Evolutionary conservation across 2,797 vertebrate species (phyloP), one percentile per base, ranked within the genome.

Genomic region (Pristis pectinata): DNA sequence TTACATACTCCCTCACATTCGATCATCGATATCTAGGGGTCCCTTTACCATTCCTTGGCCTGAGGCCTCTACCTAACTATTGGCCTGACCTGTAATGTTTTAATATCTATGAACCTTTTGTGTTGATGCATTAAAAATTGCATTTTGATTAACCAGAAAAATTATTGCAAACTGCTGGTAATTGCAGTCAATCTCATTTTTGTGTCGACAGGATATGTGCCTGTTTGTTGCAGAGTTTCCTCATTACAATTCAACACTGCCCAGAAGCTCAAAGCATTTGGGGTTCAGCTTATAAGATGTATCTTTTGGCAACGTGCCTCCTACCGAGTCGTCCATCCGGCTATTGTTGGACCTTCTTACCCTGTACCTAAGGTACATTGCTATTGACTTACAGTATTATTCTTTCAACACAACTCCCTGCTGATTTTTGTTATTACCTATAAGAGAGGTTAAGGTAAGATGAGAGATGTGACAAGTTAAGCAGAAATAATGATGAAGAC

Each of bases 291-390:
- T 96, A 97, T 95, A 96, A 97, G 97, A 96, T 96, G 96, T 96
- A 96, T 96, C 96, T 96, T 97, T 96, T 97, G 96, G 95, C 95
- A 94, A 95, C 96, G 96, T 95, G 74, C 95, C 95, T 95, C 97
- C 95, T 97, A 97, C 95, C 96, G 95, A 95, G 30, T 97, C 96
- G 97, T 98, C 95, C 96, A 95, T 95, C 97, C 97, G 94, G 97
- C 97, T 95, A 72, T 93, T 0, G 97, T 98, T 96, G 97, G 97
- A 96, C 95, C 97, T 70, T 97, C 97, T 96, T 96, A 97, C 95
- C 96, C 95, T 95, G 96, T 98, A 96, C 97, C 97, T 94, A 82
- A 98, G 97, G 97, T 98, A 98, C 96, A 89, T 95, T 95, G 94
- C 24, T 37, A 80, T 64, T 94, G 80, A 94, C 77, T 79, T 80